Evolutionary conservation across 2,113 vertebrate genomes (phyloP), one percentile per base, ranked within the genome.

Genomic region (Typhlomys cinereus): DNA sequence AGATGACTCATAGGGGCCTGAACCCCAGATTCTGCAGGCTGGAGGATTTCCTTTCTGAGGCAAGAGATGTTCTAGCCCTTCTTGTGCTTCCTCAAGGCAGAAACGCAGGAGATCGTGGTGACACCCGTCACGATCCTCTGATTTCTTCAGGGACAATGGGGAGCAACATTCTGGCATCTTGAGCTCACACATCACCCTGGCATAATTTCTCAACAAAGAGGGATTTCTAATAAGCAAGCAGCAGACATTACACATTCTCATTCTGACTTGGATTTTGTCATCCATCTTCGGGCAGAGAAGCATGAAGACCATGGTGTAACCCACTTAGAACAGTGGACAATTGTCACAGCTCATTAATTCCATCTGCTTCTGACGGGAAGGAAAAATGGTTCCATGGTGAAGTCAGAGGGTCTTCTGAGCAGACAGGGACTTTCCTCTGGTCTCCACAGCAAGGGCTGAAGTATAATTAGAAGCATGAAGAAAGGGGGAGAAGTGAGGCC

Each of bases 351-450:
- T 89, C 41, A 21, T 94, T 96, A 94, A 95, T 96, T 95, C 92
- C 71, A 61, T 96, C 95, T 92, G 91, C 90, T 89, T 93, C 89
- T 95, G 96, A 92, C 4, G 83, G 91, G 95, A 92, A 93, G 76
- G 94, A 93, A 89, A 95, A 86, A 96, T 96, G 93, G 87, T 96
- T 97, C n/a, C 67, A 66, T 52, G 87, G 87, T 97, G 96, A 97
- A 96, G 95, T 97, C 96, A 96, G 94, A 97, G 96, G 87, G 80
- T 89, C 84, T 89, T 0, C 9, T 87, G 81, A 80, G 85, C 80
- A 94, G 89, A 89, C 29, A 2, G 84, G 87, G 89, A 67, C 86
- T 96, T 95, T 95, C 92, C 76, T 66, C 76, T 76, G 91, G 67
- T 96, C 89, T 48, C 29, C 27, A 31, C 34, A 86, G 59, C 25